Conservation (phyloP, 2,113 vertebrate genomes). For the Channa argus region DNA sequence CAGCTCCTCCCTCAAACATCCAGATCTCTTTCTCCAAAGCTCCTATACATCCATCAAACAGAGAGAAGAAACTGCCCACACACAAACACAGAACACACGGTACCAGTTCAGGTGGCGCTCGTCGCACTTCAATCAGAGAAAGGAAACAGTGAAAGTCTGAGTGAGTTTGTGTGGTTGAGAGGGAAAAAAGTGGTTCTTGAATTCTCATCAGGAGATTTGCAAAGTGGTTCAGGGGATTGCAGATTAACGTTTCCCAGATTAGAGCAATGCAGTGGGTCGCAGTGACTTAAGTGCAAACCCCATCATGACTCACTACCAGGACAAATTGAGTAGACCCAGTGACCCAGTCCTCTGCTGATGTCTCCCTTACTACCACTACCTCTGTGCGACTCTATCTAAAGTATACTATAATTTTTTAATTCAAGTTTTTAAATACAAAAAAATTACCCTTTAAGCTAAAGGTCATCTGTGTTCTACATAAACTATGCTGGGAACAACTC, state of each 20-base stretch:
- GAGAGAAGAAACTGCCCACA: not conserved
- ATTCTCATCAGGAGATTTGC: constrained; percentile 57
- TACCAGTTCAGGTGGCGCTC: not conserved
- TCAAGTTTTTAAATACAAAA: no score
- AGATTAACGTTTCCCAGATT: constrained; percentile 72
- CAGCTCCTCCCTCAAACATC: constrained; percentile 21
- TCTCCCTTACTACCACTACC: not conserved
- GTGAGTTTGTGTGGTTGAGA: constrained; percentile 1
- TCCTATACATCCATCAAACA: constrained; percentile 1
- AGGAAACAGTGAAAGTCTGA: constrained; percentile 13
- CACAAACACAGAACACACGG: constrained; percentile 1
- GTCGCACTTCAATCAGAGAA: constrained; percentile 6
- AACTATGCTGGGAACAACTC: no score
- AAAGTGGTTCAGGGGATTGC: constrained; percentile 44
- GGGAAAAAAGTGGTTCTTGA: constrained; percentile 31
- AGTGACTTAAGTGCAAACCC: constrained; percentile 27
- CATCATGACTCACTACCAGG: constrained; percentile 1
- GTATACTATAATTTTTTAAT: no score
- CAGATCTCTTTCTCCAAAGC: not conserved
- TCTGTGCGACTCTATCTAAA: no score
- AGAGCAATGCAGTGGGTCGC: constrained; percentile 20
- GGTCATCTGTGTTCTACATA: no score
- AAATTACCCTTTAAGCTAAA: no score
- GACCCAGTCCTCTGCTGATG: constrained; percentile 27
- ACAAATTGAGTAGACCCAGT: constrained; percentile 30